These are phyloP conservation scores for Ovis aries DNA, from an alignment of 2,113 vertebrate genomes.

Conservation along the genomic window DNA sequence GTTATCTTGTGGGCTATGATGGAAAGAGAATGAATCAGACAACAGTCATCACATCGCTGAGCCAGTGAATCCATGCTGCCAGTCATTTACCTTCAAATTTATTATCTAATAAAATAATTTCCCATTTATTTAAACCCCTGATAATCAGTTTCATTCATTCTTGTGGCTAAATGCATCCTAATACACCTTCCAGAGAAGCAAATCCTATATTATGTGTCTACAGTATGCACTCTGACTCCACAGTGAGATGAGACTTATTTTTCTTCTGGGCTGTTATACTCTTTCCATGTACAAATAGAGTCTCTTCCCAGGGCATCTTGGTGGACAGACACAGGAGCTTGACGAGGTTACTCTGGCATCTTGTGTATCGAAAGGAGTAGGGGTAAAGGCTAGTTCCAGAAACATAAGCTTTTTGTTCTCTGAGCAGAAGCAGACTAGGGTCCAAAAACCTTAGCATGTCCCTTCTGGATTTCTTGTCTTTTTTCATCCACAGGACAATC, in stretches of 20 bases:
- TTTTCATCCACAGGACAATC: background rate
- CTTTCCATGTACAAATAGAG: background rate
- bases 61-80: background rate
- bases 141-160: background rate
- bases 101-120: background rate
- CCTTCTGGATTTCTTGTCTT: background rate
- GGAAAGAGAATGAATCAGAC: background rate
- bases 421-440: background rate
- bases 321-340: background rate
- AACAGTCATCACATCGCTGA: background rate
- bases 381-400: background rate
- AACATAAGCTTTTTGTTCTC: background rate
- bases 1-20: background rate
- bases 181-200: background rate
- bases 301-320: background rate
- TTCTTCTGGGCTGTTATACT: background rate
- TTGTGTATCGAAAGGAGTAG: background rate
- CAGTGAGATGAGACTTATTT: background rate
- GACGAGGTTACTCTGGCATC: background rate
- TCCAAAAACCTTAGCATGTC: background rate
- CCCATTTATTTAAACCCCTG: background rate
- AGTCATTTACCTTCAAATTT: background rate
- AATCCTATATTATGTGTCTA: background rate
- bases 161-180: background rate
- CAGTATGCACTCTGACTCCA: background rate